A percentile compares a stretch with the other conserved stretches of the same genome.
phyloP scores from a whole-genome alignment of 2,797 vertebrate genomes.

The Bradypodion ventrale region DNA sequence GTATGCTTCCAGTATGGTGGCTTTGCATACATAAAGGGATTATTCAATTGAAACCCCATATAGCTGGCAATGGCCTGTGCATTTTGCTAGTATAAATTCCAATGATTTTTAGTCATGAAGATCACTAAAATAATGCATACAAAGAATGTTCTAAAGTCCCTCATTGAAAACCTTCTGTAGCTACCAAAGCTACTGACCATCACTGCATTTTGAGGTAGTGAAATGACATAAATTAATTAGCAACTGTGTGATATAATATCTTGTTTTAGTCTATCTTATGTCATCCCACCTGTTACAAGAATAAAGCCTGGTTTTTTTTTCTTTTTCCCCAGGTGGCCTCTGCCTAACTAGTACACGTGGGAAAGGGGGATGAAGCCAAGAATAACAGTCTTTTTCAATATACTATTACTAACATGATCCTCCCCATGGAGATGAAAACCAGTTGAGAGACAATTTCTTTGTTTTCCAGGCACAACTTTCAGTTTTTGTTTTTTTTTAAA shows the following conservation, averaged over 20 bases:
- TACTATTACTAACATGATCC: background rate
- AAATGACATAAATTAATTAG: background rate
- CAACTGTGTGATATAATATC: too few relatives aligned
- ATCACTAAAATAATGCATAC: background rate
- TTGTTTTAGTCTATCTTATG: background rate
- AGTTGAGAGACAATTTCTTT: background rate
- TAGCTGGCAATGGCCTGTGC: too few relatives aligned
- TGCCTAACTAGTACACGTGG: background rate
- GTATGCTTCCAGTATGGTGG: too few relatives aligned
- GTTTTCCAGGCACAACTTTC: background rate
- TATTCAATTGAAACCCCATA: too few relatives aligned
- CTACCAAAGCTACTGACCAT: background rate
- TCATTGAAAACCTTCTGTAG: background rate
- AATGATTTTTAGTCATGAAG: too few relatives aligned
- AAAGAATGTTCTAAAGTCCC: background rate
- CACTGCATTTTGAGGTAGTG: background rate
- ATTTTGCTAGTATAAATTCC: too few relatives aligned
- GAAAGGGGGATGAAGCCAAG: background rate
- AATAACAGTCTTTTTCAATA: background rate
- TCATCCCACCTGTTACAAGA: background rate
- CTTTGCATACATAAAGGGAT: too few relatives aligned
- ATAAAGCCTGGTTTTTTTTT: background rate
- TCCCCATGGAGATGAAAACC: background rate
- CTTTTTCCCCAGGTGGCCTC: background rate
- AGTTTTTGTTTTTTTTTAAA: background rate